Percentiles rank a stretch among this genome's conserved stretches.
phyloP scores from a whole-genome alignment of 2,888 invertebrate species.

The Lithosia quadra region DNA sequence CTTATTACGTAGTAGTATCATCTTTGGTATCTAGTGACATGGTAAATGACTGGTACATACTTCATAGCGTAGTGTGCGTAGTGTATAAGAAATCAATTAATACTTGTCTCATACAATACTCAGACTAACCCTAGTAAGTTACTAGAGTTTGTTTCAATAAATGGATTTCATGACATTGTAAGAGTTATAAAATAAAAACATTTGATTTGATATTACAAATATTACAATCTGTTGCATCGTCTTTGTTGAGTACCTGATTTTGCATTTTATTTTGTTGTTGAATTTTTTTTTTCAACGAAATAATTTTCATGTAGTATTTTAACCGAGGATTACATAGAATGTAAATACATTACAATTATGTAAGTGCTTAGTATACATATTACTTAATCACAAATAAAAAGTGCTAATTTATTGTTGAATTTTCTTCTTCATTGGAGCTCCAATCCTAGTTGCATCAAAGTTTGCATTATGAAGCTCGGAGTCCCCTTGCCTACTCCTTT shows the following conservation, averaged over 20 bases:
- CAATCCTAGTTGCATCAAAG: no score
- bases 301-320: conserved; percentile 8
- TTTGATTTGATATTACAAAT: no score
- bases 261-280: conserved; percentile 11
- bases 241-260: not conserved
- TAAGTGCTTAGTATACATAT: not conserved
- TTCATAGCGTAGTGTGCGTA: not conserved
- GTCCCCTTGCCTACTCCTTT: no score
- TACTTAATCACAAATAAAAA: not conserved
- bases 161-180: no score
- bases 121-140: no score
- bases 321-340: conserved; percentile 1
- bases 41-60: not conserved
- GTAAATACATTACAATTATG: conserved; percentile 10
- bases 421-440: not conserved
- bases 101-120: no score
- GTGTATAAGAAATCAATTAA: no score
- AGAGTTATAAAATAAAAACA: no score
- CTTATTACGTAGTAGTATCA: not conserved
- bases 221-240: not conserved
- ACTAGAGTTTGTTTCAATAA: no score
- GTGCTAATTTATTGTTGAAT: not conserved
- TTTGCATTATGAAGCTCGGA: no score
- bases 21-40: not conserved
- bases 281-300: not conserved